Evolutionary conservation across 2,797 vertebrate genomes (phyloP), one percentile per base, ranked within the genome.

Genomic region (Nyctalus aviator): DNA sequence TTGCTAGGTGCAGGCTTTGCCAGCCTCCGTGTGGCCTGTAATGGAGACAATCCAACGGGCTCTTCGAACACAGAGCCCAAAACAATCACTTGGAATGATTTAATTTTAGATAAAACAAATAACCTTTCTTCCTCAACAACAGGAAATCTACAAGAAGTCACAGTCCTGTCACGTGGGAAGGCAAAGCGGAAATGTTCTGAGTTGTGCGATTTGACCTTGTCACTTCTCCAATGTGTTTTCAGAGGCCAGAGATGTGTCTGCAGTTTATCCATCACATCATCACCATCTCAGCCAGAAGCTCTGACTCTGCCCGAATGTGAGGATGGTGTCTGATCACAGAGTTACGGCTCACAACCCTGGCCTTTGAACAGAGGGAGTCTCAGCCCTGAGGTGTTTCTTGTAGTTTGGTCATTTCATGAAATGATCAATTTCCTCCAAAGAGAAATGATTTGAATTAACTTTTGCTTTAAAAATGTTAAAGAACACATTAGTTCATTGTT

Each of bases 381-480:
- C 69, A 88, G 32, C 50, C 21, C 55, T 20, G 41, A 62, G 89
- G 32, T 18, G 35, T 8, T 7, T 30, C 68, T 86, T 66, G 1
- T 9, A n/a, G 50, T 69, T 91, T 41, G n/a, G 17, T 69, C 44
- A n/a, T 41, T 46, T 86, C 41, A 32, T 25, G 41, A 82, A 91
- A 92, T 72, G 57, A 82, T 35, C 18, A 3, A 87, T 71, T 88
- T 23, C 30, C 12, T 69, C 55, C 72, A 71, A 64, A 94, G 15
- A 96, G 25, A 91, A 94, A 72, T 41, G 11, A 72, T 72, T 32
- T 30, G 18, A 86, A 32, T 81, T 44, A 37, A n/a, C 35, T 68
- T 95, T 66, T 27, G 12, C 53, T 81, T 94, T 84, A 50, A 41
- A 59, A 35, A 7, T 25, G n/a, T 64, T 83, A 53, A 72, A n/a